Evolutionary conservation across 1,140 invertebrate genomes (phyloP).

Genomic region (Hypothenemus hampei): DNA sequence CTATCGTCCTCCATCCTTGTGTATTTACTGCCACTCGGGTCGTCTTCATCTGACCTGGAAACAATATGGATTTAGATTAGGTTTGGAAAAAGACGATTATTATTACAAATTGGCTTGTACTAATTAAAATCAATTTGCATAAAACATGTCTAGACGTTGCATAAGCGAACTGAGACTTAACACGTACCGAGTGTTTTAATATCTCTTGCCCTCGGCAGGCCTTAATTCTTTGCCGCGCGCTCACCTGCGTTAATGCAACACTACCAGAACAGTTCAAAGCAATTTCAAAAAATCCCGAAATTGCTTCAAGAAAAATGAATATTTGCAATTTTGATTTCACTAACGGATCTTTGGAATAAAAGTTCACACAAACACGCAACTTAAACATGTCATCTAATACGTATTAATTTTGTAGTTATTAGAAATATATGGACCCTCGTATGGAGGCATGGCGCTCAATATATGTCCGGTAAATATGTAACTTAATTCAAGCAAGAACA

Average conservation of each 20-base stretch:
- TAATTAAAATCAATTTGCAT: constrained; percentile 10
- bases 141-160: constrained; percentile 1
- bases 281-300: too few relatives aligned
- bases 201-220: constrained; percentile 5
- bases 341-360: too few relatives aligned
- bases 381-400: too few relatives aligned
- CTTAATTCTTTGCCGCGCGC: constrained; percentile 8
- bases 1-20: constrained; percentile 87
- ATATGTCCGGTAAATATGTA: constrained; percentile 15
- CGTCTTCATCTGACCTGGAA: constrained; percentile 76
- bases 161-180: constrained; percentile 9
- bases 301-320: too few relatives aligned
- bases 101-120: not conserved
- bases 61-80: constrained; percentile 5
- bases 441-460: constrained; percentile 5
- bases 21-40: constrained; percentile 74
- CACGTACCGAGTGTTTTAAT: constrained; percentile 11
- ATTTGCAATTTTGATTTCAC: too few relatives aligned
- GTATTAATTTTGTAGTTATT: too few relatives aligned
- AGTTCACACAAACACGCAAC: too few relatives aligned
- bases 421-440: constrained; percentile 1
- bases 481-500: constrained; percentile 18
- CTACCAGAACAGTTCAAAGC: too few relatives aligned
- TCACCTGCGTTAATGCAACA: not conserved
- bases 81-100: not conserved